Conservation (phyloP, 2,113 vertebrate genomes). For the Azemiops feae region DNA sequence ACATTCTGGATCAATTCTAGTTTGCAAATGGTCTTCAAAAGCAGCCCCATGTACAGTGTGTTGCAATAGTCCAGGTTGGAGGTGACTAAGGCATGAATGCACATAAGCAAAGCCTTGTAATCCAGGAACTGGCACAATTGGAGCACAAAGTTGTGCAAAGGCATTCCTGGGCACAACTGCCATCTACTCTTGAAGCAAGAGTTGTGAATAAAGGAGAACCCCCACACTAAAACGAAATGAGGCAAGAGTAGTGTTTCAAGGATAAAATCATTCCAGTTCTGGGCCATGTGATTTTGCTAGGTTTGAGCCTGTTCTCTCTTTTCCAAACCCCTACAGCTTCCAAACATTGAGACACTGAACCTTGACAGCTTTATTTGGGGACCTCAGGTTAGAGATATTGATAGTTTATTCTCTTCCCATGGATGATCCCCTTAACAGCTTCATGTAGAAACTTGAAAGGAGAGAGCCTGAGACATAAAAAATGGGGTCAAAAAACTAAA, state of each 20-base stretch:
- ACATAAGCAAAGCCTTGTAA: neutral
- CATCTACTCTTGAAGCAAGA: neutral
- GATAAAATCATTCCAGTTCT: neutral
- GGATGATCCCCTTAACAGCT: neutral
- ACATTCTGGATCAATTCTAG: neutral
- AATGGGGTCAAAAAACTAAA: neutral
- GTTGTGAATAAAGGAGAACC: neutral
- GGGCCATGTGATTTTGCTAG: neutral
- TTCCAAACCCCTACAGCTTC: neutral
- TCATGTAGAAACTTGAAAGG: too few species aligned
- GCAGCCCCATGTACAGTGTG: neutral
- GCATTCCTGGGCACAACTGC: neutral
- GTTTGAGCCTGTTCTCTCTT: neutral
- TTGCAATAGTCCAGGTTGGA: neutral
- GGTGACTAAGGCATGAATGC: neutral
- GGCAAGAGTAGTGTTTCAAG: neutral
- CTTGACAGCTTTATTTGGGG: neutral
- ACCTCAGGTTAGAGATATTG: neutral
- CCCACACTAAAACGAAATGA: neutral
- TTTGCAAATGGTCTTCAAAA: neutral
- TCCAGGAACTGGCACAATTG: neutral
- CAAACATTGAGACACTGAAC: neutral
- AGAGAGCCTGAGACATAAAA: neutral
- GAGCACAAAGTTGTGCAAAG: neutral
- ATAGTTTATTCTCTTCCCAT: neutral